phyloP scores from a whole-genome alignment of 2,113 vertebrate genomes.

The Corythoichthys haematopterus region DNA sequence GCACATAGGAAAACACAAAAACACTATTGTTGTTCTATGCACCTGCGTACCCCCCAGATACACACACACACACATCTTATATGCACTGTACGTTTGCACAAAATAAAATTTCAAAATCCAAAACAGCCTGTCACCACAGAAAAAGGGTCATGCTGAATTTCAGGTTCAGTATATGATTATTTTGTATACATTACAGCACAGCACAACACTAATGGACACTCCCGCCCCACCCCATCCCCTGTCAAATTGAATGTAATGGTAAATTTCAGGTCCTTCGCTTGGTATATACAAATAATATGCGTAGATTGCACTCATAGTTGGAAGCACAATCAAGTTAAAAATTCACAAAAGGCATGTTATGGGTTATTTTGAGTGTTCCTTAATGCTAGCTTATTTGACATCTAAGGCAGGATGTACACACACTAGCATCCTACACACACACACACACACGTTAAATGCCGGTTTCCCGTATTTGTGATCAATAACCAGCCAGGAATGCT shows the following conservation, averaged over 20 bases:
- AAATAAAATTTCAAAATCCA: too few relatives aligned
- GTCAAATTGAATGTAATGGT: background rate
- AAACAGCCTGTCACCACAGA: too few relatives aligned
- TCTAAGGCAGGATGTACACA: conserved; percentile 38
- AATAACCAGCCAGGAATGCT: conserved; percentile 68
- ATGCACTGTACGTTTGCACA: too few relatives aligned
- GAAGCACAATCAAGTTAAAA: background rate
- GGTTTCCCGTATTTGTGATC: conserved; percentile 69
- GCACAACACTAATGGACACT: too few relatives aligned
- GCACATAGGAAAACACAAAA: too few relatives aligned
- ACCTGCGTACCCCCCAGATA: too few relatives aligned
- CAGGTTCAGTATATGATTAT: background rate
- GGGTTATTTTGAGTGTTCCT: background rate
- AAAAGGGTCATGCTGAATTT: too few relatives aligned
- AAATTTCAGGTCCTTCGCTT: background rate
- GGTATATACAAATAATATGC: background rate
- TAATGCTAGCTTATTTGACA: conserved; percentile 31
- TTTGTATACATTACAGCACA: background rate
- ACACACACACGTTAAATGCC: conserved; percentile 55
- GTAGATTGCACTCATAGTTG: background rate
- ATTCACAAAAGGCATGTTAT: background rate
- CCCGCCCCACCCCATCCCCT: too few relatives aligned
- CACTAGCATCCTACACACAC: conserved; percentile 15
- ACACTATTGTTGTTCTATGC: too few relatives aligned
- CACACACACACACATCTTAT: too few relatives aligned